Base-by-base conservation (phyloP, 1,140 invertebrate species). In the Druon quercuslanigerum region DNA sequence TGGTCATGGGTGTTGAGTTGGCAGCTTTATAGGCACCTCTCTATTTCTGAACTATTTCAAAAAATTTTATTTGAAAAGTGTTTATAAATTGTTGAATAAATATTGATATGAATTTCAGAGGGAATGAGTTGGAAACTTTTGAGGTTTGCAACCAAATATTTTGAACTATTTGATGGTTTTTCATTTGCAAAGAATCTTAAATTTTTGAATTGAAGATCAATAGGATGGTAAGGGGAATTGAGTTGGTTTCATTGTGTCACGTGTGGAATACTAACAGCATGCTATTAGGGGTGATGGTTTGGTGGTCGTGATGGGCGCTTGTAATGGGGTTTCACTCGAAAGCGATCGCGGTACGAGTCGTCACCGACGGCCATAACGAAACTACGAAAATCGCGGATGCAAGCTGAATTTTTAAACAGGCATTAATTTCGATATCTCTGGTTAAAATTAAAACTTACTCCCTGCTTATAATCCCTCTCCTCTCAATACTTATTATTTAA, bases 181-280 rank as follows among this genome's bases (percentile, higher is more conserved):
- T 46, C 11, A 46, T 46, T 46, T 16, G 13, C n/a, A 66, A 66
- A 66, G 13, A 1, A 14, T 66, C 25, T 66, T 40, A 9, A 46
- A 66, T 2, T 16, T 40, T 66, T 40, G 13, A 25, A 8, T 66
- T 66, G n/a, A 40, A 16, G 40, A 66, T 66, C 81, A 72, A 85
- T 80, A 79, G 82, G 75, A 83, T 82, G 85, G 83, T 83, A 78
- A 83, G 79, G 79, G 77, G 77, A 78, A 78, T 83, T 78, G 76
- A 83, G 79, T 80, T 78, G 79, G 79, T 83, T 83, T 81, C 80
- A 83, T 83, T 81, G 81, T 80, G 82, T 83, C 81, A 81, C 80
- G 80, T 79, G 78, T 83, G 76, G 82, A 83, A 81, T 83, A 81
- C 82, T 80, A 83, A 83, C 82, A 79, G 77, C 80, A 83, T 78